phyloP scores from a whole-genome alignment of 2,888 invertebrate genomes.

The Archips crataeganus region DNA sequence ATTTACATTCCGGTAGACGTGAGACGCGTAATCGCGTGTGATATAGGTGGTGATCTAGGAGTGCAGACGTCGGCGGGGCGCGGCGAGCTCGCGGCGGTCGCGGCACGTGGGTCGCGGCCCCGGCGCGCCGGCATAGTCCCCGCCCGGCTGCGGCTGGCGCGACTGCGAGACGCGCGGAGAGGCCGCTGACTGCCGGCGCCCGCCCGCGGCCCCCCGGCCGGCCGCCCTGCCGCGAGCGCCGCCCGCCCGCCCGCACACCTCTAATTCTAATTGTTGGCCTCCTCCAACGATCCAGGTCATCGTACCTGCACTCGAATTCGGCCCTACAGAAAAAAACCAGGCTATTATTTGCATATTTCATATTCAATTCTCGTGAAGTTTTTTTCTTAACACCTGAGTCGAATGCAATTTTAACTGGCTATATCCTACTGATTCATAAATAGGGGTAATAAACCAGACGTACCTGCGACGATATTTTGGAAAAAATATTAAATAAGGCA shows the following conservation, averaged over 20 bases:
- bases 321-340: constrained; percentile 64
- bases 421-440: background rate
- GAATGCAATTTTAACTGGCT: background rate
- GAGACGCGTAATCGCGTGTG: constrained; percentile 73
- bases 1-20: constrained; percentile 82
- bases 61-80: constrained; percentile 57
- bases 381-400: constrained; percentile 51
- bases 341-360: constrained; percentile 74
- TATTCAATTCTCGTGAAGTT: constrained; percentile 53
- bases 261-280: constrained; percentile 80
- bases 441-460: too few species aligned
- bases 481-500: too few species aligned
- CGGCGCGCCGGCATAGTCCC: constrained; percentile 60
- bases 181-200: constrained; percentile 61
- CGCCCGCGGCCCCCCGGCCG: constrained; percentile 55
- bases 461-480: too few species aligned
- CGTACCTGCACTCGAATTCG: constrained; percentile 75
- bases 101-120: constrained; percentile 65
- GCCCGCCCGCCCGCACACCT: constrained; percentile 62
- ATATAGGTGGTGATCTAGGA: constrained; percentile 60
- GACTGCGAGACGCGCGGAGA: constrained; percentile 64
- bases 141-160: constrained; percentile 62
- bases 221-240: constrained; percentile 47
- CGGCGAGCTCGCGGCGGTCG: constrained; percentile 68
- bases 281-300: constrained; percentile 79